A percentile compares a stretch with the other conserved stretches of the same genome.
These are phyloP conservation scores for Lycocerus yunnanus DNA, from an alignment of 2,888 invertebrate genomes.

Conservation along the genomic window DNA sequence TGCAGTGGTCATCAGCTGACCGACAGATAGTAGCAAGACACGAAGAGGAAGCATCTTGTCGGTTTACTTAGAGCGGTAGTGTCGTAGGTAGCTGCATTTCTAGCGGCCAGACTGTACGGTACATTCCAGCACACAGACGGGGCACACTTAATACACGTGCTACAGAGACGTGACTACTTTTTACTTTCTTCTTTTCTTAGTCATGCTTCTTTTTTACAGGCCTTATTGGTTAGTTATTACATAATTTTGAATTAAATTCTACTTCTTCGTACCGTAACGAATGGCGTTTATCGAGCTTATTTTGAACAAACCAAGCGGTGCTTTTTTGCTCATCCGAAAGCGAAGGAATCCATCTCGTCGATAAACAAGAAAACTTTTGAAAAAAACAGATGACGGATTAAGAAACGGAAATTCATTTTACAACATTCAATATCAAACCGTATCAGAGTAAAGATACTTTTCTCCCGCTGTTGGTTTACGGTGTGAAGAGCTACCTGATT, in stretches of 20 bases:
- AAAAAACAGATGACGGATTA: too few species aligned
- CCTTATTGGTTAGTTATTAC: not conserved
- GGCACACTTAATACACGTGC: constrained; percentile 48
- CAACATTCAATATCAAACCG: too few species aligned
- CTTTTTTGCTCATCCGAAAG: not conserved
- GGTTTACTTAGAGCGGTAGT: constrained; percentile 21
- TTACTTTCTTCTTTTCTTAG: constrained; percentile 25
- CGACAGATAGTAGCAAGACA: constrained; percentile 26
- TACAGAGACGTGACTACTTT: constrained; percentile 41
- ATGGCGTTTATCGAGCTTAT: not conserved
- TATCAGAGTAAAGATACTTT: too few species aligned
- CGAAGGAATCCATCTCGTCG: too few species aligned
- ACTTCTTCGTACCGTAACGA: not conserved
- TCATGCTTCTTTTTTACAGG: not conserved
- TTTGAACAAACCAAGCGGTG: not conserved
- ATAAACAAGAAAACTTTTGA: not conserved
- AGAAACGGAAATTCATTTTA: too few species aligned
- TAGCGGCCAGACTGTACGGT: constrained; percentile 28
- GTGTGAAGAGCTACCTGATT: too few species aligned
- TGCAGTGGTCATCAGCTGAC: constrained; percentile 29
- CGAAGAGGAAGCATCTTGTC: constrained; percentile 22
- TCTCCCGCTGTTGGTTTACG: too few species aligned
- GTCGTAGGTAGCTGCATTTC: constrained; percentile 26
- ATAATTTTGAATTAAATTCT: not conserved
- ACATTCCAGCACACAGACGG: constrained; percentile 41